These are phyloP conservation scores for Toxotes jaculatrix DNA, from an alignment of 2,113 vertebrate species.

Conservation along the genomic window DNA sequence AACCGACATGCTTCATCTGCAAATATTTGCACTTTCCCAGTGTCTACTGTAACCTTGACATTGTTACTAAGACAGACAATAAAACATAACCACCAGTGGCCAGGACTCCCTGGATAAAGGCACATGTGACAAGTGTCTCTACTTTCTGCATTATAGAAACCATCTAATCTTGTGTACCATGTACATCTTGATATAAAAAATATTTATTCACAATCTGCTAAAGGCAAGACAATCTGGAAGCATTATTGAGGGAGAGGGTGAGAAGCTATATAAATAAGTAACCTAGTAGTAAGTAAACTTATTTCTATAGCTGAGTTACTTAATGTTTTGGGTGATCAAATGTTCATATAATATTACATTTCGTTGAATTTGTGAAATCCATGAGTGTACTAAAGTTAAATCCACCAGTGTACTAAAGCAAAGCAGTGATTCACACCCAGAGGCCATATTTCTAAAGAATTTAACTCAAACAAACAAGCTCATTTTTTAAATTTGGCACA, in stretches of 20 bases:
- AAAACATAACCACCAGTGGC: neutral
- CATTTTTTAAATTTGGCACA: neutral
- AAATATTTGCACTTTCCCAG: slow-evolving; percentile 77
- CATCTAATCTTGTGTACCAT: neutral
- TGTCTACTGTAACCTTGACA: slow-evolving; percentile 65
- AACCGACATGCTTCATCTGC: slow-evolving; percentile 77
- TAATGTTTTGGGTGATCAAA: neutral
- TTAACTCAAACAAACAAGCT: neutral
- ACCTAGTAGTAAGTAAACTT: no score
- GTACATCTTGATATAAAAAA: neutral
- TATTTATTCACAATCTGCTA: neutral
- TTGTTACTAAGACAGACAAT: slow-evolving; percentile 11
- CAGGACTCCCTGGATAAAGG: neutral
- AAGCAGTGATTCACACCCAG: no score
- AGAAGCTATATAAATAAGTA: no score
- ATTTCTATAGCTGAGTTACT: neutral
- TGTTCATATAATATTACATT: neutral
- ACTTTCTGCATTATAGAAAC: neutral
- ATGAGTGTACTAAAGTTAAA: neutral
- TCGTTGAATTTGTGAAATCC: neutral
- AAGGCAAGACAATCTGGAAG: no score
- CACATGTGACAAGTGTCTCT: neutral
- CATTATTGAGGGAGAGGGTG: neutral
- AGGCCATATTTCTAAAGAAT: no score
- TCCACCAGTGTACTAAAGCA: neutral